phyloP scores from a whole-genome alignment of 2,888 invertebrate species.

The Brachyptera putata region DNA sequence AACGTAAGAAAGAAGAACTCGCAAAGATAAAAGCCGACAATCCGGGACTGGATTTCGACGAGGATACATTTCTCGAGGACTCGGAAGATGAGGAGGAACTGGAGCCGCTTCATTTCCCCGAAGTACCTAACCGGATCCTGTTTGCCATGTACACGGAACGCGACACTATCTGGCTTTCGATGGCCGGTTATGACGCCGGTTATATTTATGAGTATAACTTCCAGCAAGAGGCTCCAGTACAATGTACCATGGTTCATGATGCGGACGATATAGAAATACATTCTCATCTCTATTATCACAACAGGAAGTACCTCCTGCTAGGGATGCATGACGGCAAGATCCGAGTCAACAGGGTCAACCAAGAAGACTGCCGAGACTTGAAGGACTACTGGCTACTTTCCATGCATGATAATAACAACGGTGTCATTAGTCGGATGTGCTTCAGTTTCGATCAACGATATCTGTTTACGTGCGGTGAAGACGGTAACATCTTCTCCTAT shows the following conservation, averaged over 20 bases:
- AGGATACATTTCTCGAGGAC: slow-evolving; percentile 54
- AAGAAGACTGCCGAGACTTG: slow-evolving; percentile 50
- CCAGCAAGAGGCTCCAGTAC: slow-evolving; percentile 46
- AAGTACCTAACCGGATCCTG: slow-evolving; percentile 54
- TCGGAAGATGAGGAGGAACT: slow-evolving; percentile 54
- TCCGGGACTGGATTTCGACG: slow-evolving; percentile 57
- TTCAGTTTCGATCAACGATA: slow-evolving; percentile 54
- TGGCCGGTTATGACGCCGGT: slow-evolving; percentile 63
- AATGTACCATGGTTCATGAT: slow-evolving; percentile 49
- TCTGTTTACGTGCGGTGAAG: slow-evolving; percentile 62
- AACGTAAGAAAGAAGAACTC: slow-evolving; percentile 54
- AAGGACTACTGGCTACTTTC: slow-evolving; percentile 63
- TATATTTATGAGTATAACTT: slow-evolving; percentile 60
- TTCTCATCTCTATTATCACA: slow-evolving; percentile 48
- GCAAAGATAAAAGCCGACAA: slow-evolving; percentile 53
- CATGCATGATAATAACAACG: slow-evolving; percentile 72
- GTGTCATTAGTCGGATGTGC: slow-evolving; percentile 59
- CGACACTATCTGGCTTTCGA: slow-evolving; percentile 56
- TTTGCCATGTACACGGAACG: slow-evolving; percentile 52
- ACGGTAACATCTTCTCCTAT: slow-evolving; percentile 75
- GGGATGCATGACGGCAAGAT: slow-evolving; percentile 59
- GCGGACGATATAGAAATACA: slow-evolving; percentile 56
- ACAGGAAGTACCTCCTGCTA: slow-evolving; percentile 52
- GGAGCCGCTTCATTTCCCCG: slow-evolving; percentile 52
- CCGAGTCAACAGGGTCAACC: slow-evolving; percentile 51